A percentile compares a stretch with the other conserved stretches of the same genome.
Conservation (phyloP, 2,113 vertebrate genomes). For the Tapirus terrestris region DNA sequence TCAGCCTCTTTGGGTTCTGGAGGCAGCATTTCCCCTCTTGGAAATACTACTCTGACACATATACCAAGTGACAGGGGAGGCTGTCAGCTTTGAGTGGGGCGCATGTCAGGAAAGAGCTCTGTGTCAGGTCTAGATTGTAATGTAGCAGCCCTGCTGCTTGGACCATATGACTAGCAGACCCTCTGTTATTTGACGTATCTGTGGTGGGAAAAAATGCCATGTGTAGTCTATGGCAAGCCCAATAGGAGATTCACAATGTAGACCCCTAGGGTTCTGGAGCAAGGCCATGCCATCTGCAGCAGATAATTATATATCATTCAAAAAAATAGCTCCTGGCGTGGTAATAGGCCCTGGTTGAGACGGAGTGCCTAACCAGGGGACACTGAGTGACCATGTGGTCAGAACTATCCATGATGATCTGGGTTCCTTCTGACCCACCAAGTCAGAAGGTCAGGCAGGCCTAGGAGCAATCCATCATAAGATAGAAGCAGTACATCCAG, state of each 20-base stretch:
- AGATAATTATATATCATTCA: constrained; percentile 57
- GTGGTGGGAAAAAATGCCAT: constrained; percentile 43
- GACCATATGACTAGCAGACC: not conserved
- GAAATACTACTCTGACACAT: not conserved
- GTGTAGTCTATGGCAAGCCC: constrained; percentile 52
- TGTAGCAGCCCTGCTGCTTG: not conserved
- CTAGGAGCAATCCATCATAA: not conserved
- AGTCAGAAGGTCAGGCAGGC: not conserved
- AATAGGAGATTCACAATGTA: constrained; percentile 44
- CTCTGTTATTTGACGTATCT: constrained; percentile 37
- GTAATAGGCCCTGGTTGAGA: constrained; percentile 38
- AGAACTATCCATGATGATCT: not conserved
- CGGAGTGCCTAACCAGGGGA: not conserved
- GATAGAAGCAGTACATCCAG: not conserved
- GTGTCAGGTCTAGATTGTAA: not conserved
- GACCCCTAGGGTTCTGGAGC: constrained; percentile 65
- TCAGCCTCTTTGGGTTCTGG: not conserved
- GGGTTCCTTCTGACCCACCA: not conserved
- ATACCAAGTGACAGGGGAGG: not conserved
- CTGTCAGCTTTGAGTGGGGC: not conserved
- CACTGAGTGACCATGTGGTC: constrained; percentile 19
- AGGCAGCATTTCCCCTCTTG: not conserved
- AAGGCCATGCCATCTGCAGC: constrained; percentile 69
- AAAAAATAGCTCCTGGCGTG: constrained; percentile 54
- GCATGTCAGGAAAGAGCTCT: not conserved